Evolutionary conservation across 2,797 vertebrate species (phyloP).

Genomic region (Alcedo quadribrachys): DNA sequence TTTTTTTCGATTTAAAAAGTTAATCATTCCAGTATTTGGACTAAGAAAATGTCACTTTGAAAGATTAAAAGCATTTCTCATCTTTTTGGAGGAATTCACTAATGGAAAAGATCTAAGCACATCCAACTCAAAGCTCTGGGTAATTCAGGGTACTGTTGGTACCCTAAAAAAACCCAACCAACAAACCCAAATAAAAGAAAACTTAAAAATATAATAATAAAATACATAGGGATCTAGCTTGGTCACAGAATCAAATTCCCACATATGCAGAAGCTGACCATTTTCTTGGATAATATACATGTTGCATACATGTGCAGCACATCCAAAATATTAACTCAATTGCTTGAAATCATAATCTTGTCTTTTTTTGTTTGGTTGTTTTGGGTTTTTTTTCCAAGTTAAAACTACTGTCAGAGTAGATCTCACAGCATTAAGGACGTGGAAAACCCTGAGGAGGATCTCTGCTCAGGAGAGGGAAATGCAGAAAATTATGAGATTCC

Average conservation of each 20-base stretch:
- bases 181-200: too few species aligned
- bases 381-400: background rate
- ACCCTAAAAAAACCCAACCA: background rate
- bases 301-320: background rate
- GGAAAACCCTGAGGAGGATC: background rate
- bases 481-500: background rate
- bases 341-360: background rate
- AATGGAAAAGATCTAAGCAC: background rate
- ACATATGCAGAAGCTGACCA: background rate
- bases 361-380: too few species aligned
- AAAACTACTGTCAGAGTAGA: background rate
- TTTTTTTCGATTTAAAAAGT: background rate
- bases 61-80: background rate
- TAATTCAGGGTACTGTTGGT: background rate
- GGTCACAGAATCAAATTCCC: background rate
- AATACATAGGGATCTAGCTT: background rate
- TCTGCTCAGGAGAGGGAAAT: background rate
- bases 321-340: background rate
- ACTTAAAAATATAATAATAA: too few species aligned
- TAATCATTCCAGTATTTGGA: background rate
- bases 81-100: background rate
- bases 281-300: background rate
- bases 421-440: background rate
- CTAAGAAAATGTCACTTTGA: background rate
- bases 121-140: background rate